Conservation (phyloP, 2,113 vertebrate genomes). For the Psittacula cyanocephala region DNA sequence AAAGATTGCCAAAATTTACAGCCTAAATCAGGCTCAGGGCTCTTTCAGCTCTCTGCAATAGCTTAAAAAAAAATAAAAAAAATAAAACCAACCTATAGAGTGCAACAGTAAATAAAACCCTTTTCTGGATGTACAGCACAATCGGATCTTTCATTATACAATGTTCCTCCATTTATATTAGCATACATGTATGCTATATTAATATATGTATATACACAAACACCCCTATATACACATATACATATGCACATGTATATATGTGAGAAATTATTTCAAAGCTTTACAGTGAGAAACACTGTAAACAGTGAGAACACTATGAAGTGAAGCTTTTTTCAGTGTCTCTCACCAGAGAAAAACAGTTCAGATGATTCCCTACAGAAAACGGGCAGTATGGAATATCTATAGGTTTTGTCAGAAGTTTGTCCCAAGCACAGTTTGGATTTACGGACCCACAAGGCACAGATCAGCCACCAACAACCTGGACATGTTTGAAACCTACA, state of each 20-base stretch:
- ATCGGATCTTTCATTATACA: neutral
- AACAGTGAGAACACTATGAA: neutral
- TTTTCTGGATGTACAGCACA: neutral
- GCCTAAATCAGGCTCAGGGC: neutral
- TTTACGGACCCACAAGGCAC: neutral
- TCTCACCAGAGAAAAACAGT: neutral
- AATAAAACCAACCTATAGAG: neutral
- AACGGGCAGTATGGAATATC: neutral
- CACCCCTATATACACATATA: neutral
- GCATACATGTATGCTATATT: neutral
- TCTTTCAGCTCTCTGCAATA: neutral
- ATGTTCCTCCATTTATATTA: neutral
- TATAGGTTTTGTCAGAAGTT: neutral
- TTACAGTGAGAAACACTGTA: neutral
- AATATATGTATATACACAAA: neutral
- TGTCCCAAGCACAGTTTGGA: neutral
- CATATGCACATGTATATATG: neutral
- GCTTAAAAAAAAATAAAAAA: neutral
- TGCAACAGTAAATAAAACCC: neutral
- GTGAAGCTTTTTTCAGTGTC: neutral
- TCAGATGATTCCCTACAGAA: neutral
- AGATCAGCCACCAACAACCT: neutral
- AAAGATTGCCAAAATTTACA: neutral
- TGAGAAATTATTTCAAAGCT: neutral
- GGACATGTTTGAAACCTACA: rapidly evolving